A percentile compares a stretch with the other conserved stretches of the same genome.
Conservation (phyloP, 2,113 vertebrate genomes). For the Mola mola region DNA sequence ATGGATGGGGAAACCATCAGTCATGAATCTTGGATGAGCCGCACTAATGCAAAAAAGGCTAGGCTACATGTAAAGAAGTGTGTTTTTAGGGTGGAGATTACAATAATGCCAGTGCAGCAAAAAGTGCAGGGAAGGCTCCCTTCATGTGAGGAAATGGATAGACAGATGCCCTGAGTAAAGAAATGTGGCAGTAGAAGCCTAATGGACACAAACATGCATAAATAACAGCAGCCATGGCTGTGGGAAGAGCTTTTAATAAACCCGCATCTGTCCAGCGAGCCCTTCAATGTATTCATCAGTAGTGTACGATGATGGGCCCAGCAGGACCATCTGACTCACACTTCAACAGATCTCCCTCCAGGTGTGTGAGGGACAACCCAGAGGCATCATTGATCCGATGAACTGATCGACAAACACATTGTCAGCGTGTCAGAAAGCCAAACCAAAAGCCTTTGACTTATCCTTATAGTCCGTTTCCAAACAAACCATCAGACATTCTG, state of each 20-base stretch:
- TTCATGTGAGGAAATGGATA: constrained; percentile 78
- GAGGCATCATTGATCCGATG: constrained; percentile 62
- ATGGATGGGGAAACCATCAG: constrained; percentile 85
- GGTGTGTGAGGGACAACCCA: constrained; percentile 53
- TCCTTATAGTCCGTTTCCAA: constrained; percentile 52
- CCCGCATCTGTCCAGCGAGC: constrained; percentile 61
- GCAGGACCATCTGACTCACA: constrained; percentile 72
- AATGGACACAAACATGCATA: constrained; percentile 98
- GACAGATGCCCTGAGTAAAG: constrained; percentile 86
- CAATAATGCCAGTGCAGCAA: constrained; percentile 89
- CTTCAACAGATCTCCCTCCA: constrained; percentile 65
- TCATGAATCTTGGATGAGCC: constrained; percentile 96
- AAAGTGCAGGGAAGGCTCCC: constrained; percentile 81
- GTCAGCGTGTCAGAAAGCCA: constrained; percentile 61
- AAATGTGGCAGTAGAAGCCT: constrained; percentile 92
- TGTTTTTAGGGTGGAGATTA: constrained; percentile 86
- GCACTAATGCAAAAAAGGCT: constrained; percentile 94
- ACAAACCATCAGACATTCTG: constrained; percentile 49
- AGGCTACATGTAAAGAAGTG: constrained; percentile 91
- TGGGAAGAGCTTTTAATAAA: constrained; percentile 83
- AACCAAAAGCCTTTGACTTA: constrained; percentile 64
- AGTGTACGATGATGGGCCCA: constrained; percentile 76
- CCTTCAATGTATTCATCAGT: constrained; percentile 74
- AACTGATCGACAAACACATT: constrained; percentile 69
- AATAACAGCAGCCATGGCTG: constrained; percentile 83